These are phyloP conservation scores for Yponomeuta evonymella DNA, from an alignment of 2,888 invertebrate species.

Conservation along the genomic window DNA sequence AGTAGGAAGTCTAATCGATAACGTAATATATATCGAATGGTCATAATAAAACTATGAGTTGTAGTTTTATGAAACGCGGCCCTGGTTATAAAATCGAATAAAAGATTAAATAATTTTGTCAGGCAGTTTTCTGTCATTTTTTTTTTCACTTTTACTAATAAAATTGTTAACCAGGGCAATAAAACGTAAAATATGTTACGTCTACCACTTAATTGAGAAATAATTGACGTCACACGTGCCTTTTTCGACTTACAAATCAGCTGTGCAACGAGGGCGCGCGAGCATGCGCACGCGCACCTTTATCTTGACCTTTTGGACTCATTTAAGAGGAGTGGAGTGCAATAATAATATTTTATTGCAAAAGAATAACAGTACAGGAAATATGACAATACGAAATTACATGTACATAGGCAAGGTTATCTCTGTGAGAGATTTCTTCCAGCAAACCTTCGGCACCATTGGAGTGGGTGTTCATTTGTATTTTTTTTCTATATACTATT, in stretches of 20 bases:
- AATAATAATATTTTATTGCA: no score
- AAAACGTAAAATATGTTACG: background rate
- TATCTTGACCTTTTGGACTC: conserved; percentile 48
- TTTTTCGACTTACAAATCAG: background rate
- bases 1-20: no score
- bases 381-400: no score
- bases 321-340: background rate
- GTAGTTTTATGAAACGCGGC: no score
- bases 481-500: no score
- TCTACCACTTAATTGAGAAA: background rate
- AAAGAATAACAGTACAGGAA: no score
- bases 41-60: no score
- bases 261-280: background rate
- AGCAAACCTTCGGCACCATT: no score
- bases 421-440: no score
- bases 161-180: background rate
- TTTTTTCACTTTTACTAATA: background rate
- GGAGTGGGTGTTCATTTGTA: background rate
- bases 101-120: background rate
- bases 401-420: no score
- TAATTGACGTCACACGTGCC: conserved; percentile 1
- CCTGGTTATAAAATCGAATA: background rate
- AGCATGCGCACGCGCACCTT: conserved; percentile 25
- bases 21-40: no score
- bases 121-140: background rate